Evolutionary conservation across 2,797 vertebrate genomes (phyloP), one percentile per base, ranked within the genome.

Genomic region (Crocidura indochinensis): DNA sequence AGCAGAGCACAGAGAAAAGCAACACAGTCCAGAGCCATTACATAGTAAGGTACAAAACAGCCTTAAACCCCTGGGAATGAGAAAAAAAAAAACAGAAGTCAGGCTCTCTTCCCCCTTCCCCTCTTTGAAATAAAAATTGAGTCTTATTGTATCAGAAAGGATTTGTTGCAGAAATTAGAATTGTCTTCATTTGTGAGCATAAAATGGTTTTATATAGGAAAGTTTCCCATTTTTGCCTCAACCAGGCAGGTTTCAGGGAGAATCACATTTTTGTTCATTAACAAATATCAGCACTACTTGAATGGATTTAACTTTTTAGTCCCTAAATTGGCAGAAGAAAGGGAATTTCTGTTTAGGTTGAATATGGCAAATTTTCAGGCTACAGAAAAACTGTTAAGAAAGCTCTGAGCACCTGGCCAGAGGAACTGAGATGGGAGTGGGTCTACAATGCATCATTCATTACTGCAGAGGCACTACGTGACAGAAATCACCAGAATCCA

Each of bases 401-500:
- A 94, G 47, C 92, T 87, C 6, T 73, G 91, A 96, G 92, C 93
- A 95, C 90, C 95, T 95, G 95, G 94, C 83, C 86, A 90, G 85
- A 90, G 77, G 71, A 79, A 92, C 92, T 46, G 79, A 77, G 80
- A 94, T 90, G 93, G 91, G 90, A 96, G 87, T 96, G 88, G 93
- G 92, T 88, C 96, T 94, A 95, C 91, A 96, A 96, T 93, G 95
- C 94, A 95, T 96, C 96, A 93, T 96, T 97, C 95, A 96, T 94
- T 94, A 92, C 96, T 83, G 92, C 92, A 94, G 85, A 95, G 94
- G 94, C 62, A 88, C 88, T 95, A 95, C 82, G 95, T 95, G 93
- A 96, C 95, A 96, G 84, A 96, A 95, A 94, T 95, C 94, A 95
- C 91, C 86, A 95, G 87, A 94, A 93, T 81, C 80, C 91, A 84